Base-by-base conservation (phyloP, 2,888 invertebrate species). In the Volucella inanis region DNA sequence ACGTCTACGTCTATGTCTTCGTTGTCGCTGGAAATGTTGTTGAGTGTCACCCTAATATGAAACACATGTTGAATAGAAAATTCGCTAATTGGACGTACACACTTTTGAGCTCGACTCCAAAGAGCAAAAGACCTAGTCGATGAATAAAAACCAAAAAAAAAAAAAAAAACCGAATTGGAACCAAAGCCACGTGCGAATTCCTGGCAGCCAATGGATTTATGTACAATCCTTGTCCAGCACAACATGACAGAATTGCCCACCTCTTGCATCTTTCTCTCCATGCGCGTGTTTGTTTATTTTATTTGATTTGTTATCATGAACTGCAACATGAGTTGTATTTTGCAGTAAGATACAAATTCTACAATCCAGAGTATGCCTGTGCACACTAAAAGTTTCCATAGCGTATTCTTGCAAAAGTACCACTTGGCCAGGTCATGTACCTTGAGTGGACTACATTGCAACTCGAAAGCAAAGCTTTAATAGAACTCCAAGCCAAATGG, bases 1-100 rank as follows among this genome's bases (percentile, higher is more conserved):
- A 12, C 38, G 31, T 67, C 52, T 15, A 54, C 31, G 11, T 10
- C 2, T 10, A 8, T 38, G 47, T 14, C 12, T 54, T 18, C 39
- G 41, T 70, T 43, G 64, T 65, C 12, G 52, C 10, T 31, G 31
- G 31, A 31, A 31, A 31, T 14, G 55, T 41, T 45, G 47, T 38
- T 62, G 52, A 50, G 55, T 70, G 78, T 78, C 78, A 68, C 78
- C 83, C 74, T 83, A 83, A 78, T 83, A 78, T 83, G 78, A 74
- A 78, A 83, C 83, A 78, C 78, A 83, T 83, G 83, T 83, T 78
- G 57, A 64, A 83, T 74, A 74, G 68, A 83, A 83, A 31, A 83
- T 74, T 68, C 74, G 78, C 83, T 83, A 83, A 83, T 83, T 83
- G 83, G 83, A 83, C 68, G 74, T 45, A 57, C 49, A 31, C 31